phyloP scores from a whole-genome alignment of 2,888 invertebrate species.

The Toxonevra muliebris region DNA sequence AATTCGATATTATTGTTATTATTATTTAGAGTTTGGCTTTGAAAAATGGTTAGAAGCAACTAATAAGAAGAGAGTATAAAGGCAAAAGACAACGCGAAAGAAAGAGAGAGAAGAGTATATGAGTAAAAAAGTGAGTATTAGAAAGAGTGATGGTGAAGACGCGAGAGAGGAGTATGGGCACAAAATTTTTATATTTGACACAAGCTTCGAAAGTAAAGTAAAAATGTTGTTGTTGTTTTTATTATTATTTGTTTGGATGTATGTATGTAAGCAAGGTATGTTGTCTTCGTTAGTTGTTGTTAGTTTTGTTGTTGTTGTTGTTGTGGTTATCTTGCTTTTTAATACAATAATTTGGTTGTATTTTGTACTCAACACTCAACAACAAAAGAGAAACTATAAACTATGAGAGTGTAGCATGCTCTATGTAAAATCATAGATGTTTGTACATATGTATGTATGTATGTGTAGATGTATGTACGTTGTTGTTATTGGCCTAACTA shows the following conservation, averaged over 20 bases:
- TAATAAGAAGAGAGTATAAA: neutral
- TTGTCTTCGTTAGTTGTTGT: neutral
- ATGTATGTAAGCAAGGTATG: neutral
- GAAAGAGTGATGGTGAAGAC: too few relatives aligned
- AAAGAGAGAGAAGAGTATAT: conserved; percentile 38
- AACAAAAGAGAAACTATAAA: too few relatives aligned
- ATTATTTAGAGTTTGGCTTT: neutral
- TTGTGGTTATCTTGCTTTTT: neutral
- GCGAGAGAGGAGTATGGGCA: too few relatives aligned
- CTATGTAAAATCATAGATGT: conserved; percentile 17
- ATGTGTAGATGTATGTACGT: too few relatives aligned
- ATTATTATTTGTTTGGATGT: neutral
- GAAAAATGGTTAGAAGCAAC: too few relatives aligned
- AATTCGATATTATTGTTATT: neutral
- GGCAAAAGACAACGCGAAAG: neutral
- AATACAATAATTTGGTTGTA: neutral
- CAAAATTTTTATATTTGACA: too few relatives aligned
- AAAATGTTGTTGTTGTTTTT: neutral
- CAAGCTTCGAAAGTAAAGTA: too few relatives aligned
- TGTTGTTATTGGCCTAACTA: conserved; percentile 51
- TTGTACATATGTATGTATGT: neutral
- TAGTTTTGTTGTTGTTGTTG: neutral
- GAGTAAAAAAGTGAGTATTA: conserved; percentile 4
- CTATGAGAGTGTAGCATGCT: conserved; percentile 5
- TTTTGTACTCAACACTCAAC: too few relatives aligned